Conservation (phyloP, 2,797 vertebrate species). For the Ispidina lecontei region DNA sequence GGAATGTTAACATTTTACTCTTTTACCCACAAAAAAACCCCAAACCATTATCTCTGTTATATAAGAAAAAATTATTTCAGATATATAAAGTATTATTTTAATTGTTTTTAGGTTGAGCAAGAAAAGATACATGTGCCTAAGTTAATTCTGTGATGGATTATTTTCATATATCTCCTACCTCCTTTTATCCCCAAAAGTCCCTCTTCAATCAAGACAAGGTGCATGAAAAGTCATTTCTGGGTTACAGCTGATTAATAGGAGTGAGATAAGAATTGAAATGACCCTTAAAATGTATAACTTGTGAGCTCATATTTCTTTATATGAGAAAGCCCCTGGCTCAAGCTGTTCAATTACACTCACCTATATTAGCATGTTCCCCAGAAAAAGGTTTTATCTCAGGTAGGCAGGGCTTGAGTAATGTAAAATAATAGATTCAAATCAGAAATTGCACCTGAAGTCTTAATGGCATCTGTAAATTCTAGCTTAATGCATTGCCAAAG, state of each 20-base stretch:
- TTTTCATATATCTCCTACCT: neutral
- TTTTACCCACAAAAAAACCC: neutral
- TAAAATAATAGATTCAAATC: neutral
- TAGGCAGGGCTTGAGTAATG: neutral
- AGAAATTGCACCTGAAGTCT: neutral
- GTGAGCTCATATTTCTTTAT: accelerated
- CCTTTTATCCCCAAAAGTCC: neutral
- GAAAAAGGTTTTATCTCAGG: neutral
- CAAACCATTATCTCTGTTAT: neutral
- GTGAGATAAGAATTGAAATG: neutral
- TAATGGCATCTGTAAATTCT: neutral
- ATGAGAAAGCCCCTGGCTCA: neutral
- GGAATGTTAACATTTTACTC: neutral
- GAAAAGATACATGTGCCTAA: neutral
- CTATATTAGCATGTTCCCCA: neutral
- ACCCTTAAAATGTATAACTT: neutral
- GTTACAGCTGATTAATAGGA: neutral
- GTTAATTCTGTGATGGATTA: neutral
- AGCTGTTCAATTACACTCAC: neutral
- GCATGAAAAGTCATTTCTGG: neutral
- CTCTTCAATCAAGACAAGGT: neutral
- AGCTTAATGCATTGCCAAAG: neutral
- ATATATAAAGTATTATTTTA: neutral
- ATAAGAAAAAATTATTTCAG: neutral
- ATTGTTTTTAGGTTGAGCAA: neutral